phyloP scores from a whole-genome alignment of 2,888 invertebrate species.

The Apamea crenata region DNA sequence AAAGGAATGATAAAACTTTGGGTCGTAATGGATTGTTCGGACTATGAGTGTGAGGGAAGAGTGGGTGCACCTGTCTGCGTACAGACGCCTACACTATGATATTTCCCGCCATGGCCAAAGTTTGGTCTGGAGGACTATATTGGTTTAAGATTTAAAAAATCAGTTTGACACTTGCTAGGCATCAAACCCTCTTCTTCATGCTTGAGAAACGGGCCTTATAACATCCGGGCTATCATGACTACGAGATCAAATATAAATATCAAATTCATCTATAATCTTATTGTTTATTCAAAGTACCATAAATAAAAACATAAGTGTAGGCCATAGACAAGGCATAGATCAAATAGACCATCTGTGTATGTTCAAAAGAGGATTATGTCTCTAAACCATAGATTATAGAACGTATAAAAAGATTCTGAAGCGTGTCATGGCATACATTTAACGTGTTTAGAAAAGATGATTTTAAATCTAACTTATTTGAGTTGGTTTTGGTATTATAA shows the following conservation, averaged over 20 bases:
- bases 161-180: too few species aligned
- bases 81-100: too few species aligned
- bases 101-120: too few species aligned
- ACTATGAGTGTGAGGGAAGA: too few species aligned
- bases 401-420: slow-evolving; percentile 41
- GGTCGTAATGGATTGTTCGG: too few species aligned
- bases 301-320: slow-evolving; percentile 45
- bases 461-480: slow-evolving; percentile 45
- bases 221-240: background rate
- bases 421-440: slow-evolving; percentile 49
- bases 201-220: background rate
- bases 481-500: slow-evolving; percentile 20
- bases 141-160: too few species aligned
- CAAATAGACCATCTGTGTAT: slow-evolving; percentile 62
- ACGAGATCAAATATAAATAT: slow-evolving; percentile 6
- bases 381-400: slow-evolving; percentile 59
- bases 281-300: slow-evolving; percentile 52
- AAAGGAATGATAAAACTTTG: too few species aligned
- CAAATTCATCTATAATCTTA: slow-evolving; percentile 31
- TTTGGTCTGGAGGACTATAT: too few species aligned
- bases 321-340: slow-evolving; percentile 58
- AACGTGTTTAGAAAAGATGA: slow-evolving; percentile 24
- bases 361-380: slow-evolving; percentile 61
- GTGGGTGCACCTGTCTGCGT: too few species aligned
- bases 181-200: background rate